A percentile compares a stretch with the other conserved stretches of the same genome.
phyloP scores from a whole-genome alignment of 2,113 vertebrate species.

The Rhombomys opimus region DNA sequence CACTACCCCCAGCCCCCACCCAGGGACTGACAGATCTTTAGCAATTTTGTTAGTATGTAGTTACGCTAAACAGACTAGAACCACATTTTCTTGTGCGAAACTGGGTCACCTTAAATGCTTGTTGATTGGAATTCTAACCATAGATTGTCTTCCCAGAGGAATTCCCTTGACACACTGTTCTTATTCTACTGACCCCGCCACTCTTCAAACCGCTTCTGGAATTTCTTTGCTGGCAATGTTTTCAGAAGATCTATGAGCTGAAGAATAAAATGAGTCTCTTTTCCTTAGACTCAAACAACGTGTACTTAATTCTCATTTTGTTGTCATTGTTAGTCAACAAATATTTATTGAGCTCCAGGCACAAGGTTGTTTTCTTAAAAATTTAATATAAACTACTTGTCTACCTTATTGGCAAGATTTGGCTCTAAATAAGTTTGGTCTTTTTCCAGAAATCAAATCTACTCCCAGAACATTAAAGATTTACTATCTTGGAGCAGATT shows the following conservation, averaged over 20 bases:
- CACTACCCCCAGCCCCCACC: rapidly evolving
- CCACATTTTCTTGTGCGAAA: background rate
- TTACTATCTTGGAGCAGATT: conserved; percentile 62
- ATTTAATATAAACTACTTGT: conserved; percentile 75
- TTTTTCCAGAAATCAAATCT: conserved; percentile 74
- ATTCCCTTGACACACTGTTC: background rate
- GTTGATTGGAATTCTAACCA: conserved; percentile 24
- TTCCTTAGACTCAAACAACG: conserved; percentile 62
- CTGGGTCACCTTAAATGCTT: background rate
- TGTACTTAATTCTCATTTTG: conserved; percentile 76
- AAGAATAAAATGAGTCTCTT: conserved; percentile 68
- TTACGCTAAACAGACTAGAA: background rate
- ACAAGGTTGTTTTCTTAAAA: conserved; percentile 58
- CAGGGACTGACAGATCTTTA: background rate
- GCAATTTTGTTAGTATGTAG: conserved; percentile 31
- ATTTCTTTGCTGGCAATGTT: conserved; percentile 56
- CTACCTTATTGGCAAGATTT: conserved; percentile 73
- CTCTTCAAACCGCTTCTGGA: conserved; percentile 17
- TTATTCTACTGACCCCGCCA: background rate
- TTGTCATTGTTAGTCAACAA: conserved; percentile 77
- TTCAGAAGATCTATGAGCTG: conserved; percentile 64
- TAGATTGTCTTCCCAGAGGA: background rate
- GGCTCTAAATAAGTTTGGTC: conserved; percentile 70
- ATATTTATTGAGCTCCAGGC: conserved; percentile 71
- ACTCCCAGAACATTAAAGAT: conserved; percentile 69